Percentiles rank a stretch among this genome's conserved stretches.
phyloP scores from a whole-genome alignment of 2,888 invertebrate genomes.

The Gymnocheta viridis region DNA sequence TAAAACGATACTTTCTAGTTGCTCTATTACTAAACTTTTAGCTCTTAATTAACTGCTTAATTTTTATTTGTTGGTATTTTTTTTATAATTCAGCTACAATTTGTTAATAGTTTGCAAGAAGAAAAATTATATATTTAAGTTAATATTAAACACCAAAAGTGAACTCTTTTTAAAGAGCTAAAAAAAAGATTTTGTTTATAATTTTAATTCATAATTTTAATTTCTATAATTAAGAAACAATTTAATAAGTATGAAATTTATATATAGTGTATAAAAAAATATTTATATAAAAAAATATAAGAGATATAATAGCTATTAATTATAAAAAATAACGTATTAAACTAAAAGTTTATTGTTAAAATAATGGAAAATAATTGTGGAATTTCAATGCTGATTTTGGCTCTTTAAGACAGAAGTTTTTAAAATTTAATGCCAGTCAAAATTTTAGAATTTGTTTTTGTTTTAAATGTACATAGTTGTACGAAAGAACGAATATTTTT shows the following conservation, averaged over 20 bases:
- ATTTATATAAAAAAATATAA: background rate
- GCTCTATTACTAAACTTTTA: background rate
- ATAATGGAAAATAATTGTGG: background rate
- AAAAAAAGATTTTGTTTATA: slow-evolving; percentile 34
- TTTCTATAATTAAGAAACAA: background rate
- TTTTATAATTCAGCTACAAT: slow-evolving; percentile 31
- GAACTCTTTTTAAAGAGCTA: slow-evolving; percentile 26
- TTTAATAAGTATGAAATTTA: slow-evolving; percentile 27
- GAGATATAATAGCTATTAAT: slow-evolving; percentile 17
- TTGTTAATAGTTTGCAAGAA: slow-evolving; percentile 16
- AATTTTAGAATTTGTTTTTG: too few relatives aligned
- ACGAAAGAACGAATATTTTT: too few relatives aligned
- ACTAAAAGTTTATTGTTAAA: slow-evolving; percentile 38
- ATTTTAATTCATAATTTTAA: slow-evolving; percentile 6
- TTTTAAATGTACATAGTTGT: too few relatives aligned
- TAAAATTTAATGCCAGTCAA: too few relatives aligned
- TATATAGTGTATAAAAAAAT: slow-evolving; percentile 11
- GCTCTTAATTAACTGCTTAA: background rate
- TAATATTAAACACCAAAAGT: slow-evolving; percentile 49
- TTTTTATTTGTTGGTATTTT: slow-evolving; percentile 4
- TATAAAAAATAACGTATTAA: background rate
- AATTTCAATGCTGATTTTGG: background rate
- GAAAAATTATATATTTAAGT: background rate
- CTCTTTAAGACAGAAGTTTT: background rate
- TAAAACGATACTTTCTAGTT: background rate